Evolutionary conservation across 2,113 vertebrate genomes (phyloP), one percentile per base, ranked within the genome.

Genomic region (Gyps fulvus): DNA sequence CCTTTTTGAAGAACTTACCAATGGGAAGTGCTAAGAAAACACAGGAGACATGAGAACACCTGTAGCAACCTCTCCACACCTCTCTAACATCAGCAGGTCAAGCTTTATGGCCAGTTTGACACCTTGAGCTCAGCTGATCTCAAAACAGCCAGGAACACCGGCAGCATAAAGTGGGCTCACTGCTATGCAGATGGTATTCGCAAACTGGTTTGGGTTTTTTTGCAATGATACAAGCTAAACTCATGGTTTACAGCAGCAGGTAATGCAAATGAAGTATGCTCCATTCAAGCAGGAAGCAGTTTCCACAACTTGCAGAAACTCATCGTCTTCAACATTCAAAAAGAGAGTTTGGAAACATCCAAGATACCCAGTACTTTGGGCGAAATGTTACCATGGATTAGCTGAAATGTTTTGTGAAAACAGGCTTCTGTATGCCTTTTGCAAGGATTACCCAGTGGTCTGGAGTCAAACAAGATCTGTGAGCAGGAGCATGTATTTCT

Each of bases 161-260:
- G 18, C 1, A 1, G 45, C 43, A 42, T 43, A 9, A 67, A 31
- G 5, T 1, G 3, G 11, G 23, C 8, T 4, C 29, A 67, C 5
- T 13, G 15, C 16, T 62, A 9, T 1, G 3, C 3, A 4, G 32
- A 50, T 43, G 12, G 7, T 31, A 16, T 22, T 69, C 2, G 4
- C 54, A 65, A 16, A 16, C 36, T 13, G 32, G 0, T 38, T 47
- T 38, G 9, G 14, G 32, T 73, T 43, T 49, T 52, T 52, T 52
- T 59, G 25, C 1, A 5, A 34, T 9, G 11, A 32, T 21, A 69
- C 16, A 54, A 74, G 49, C 11, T 72, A 45, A 72, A 69, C 29
- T 67, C 42, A 15, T 13, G 34, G 34, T 10, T 78, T 40, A 65
- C n/a, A 59, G 23, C 15, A 73, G 49, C 3, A 0, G 5, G 8